Percentiles rank a stretch among this genome's conserved stretches.
These are phyloP conservation scores for Glomeris marginata DNA, from an alignment of 2,888 invertebrate species.

Conservation along the genomic window DNA sequence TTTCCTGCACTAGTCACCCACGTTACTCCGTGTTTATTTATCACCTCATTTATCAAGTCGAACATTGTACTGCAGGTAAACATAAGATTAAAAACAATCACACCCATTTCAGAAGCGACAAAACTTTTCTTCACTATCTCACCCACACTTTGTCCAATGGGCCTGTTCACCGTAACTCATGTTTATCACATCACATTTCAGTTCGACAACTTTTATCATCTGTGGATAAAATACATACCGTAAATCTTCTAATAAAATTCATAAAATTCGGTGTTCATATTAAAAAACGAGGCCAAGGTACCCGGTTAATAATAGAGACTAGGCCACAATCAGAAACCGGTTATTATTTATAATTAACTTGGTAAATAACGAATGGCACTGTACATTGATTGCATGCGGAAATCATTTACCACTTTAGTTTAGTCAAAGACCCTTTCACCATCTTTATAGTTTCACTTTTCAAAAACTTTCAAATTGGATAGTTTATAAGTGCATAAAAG, in stretches of 20 bases:
- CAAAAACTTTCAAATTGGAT: slow-evolving; percentile 29
- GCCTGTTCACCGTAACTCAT: slow-evolving; percentile 97
- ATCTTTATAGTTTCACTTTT: background rate
- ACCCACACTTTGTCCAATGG: slow-evolving; percentile 83
- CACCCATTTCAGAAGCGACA: slow-evolving; percentile 3
- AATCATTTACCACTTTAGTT: too few species aligned
- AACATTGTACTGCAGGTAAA: slow-evolving; percentile 6
- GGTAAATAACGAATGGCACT: too few species aligned
- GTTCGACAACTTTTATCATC: slow-evolving; percentile 35
- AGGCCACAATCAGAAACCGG: too few species aligned
- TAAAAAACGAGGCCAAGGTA: too few species aligned
- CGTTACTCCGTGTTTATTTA: slow-evolving; percentile 77
- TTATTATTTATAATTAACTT: too few species aligned
- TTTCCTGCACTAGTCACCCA: slow-evolving; percentile 95
- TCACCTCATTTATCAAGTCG: slow-evolving; percentile 67
- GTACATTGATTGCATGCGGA: too few species aligned
- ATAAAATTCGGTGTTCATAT: too few species aligned
- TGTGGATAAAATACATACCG: slow-evolving; percentile 21
- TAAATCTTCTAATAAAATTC: too few species aligned
- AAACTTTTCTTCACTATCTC: slow-evolving; percentile 27
- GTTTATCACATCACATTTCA: slow-evolving; percentile 67
- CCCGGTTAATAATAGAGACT: too few species aligned
- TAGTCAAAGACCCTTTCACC: background rate
- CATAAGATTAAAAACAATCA: slow-evolving; percentile 6
- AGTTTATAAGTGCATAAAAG: too few species aligned